Base-by-base conservation (phyloP, 2,888 invertebrate species). In the Acronicta aceris region DNA sequence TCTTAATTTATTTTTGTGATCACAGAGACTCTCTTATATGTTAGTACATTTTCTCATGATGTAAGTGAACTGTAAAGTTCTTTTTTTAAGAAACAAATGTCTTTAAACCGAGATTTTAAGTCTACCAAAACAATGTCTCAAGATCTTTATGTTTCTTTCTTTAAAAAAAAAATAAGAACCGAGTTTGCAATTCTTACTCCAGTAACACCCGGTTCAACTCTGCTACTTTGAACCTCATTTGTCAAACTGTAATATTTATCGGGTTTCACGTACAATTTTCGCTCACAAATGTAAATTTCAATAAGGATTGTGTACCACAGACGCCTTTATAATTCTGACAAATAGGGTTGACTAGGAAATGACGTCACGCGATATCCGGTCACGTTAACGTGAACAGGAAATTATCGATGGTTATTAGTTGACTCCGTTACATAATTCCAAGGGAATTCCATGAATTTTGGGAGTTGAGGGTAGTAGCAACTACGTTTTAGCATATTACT, bases 321-420 rank as follows among this genome's bases (percentile, higher is more conserved):
- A n/a, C 53, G 30, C 42, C 21, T 46, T 57, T 59, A 40, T 41
- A 59, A 51, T 59, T 69, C 36, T 53, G 49, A 56, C 61, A 66
- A 71, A 52, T 67, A 40, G 40, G 54, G 57, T 53, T 33, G 43
- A 60, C 47, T 57, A 57, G 51, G 52, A 55, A 62, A n/a, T 65
- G 49, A 69, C 52, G 73, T 72, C 65, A 68, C 69, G 72, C 60
- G 15, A 68, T 51, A 54, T 55, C 55, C 55, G 60, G 41, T 36
- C 49, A 50, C 61, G 46, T 51, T 45, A 48, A 49, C 59, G 21
- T 27, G 52, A 16, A 41, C 41, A 17, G 46, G 55, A 46, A 45
- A 59, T 61, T 69, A 65, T 56, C 47, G 46, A 62, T 51, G 55
- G 46, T 30, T 47, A 48, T 55, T 56, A 8, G 51, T 42, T 45